phyloP scores from a whole-genome alignment of 2,797 vertebrate genomes.

The Chloroceryle amazona region DNA sequence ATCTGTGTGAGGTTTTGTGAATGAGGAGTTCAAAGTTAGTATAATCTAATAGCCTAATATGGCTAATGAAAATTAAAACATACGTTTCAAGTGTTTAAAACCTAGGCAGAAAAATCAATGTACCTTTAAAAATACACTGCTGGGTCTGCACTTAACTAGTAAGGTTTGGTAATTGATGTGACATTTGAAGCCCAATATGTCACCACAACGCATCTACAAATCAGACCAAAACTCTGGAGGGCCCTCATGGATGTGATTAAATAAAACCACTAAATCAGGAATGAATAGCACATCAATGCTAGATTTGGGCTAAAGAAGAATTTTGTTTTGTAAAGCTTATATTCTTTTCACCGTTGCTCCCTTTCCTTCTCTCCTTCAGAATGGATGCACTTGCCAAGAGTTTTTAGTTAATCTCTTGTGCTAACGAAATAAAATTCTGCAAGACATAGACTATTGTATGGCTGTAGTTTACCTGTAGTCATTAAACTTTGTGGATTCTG shows the following conservation, averaged over 20 bases:
- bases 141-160: not conserved
- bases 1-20: not conserved
- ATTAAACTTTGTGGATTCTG: slow-evolving; percentile 33
- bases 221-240: not conserved
- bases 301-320: not conserved
- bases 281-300: not conserved
- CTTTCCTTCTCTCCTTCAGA: not conserved
- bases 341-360: not conserved
- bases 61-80: not conserved
- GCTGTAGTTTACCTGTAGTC: not conserved
- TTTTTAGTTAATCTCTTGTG: not conserved
- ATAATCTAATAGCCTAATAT: not conserved
- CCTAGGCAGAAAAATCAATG: not conserved
- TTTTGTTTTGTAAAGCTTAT: not conserved
- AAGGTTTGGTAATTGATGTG: not conserved
- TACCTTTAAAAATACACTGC: not conserved
- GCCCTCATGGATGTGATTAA: not conserved
- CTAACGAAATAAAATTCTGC: not conserved
- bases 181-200: not conserved
- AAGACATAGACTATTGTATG: slow-evolving; percentile 13
- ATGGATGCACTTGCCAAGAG: not conserved
- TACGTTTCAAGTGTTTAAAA: not conserved
- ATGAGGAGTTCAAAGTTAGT: not conserved
- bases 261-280: not conserved
- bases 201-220: not conserved